Base-by-base conservation (phyloP, 2,888 invertebrate genomes). In the Zhengitettix transpicula region DNA sequence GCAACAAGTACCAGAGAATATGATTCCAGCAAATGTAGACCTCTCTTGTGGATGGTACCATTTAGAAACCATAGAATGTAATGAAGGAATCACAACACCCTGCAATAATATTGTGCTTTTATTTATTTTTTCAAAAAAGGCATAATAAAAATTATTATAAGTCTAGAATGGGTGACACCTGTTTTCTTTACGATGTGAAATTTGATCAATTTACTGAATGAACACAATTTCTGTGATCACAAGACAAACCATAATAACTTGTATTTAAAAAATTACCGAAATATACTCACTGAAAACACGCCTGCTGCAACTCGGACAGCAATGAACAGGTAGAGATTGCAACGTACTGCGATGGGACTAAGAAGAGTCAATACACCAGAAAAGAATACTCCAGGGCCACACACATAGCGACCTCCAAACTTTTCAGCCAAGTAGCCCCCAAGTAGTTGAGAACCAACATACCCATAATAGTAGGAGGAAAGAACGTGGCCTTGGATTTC, bases 391-490 rank as follows among this genome's bases (percentile, higher is more conserved):
- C 53, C 58, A 15, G 58, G 55, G 11, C 61, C 61, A 17, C 60
- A 51, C n/a, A 63, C 42, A n/a, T 40, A 15, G 54, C 60, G 58
- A 40, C 56, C 17, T n/a, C 63, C 63, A 42, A 60, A 58, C 10
- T 47, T 42, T 28, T 60, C 60, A 3, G 61, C 58, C 1, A 58
- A 51, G 5, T 60, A 42, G 7, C 61, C 63, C 5, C 61, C 63
- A 10, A 63, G 15, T 2, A 63, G 55, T 54, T 63, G 63, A 3
- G 60, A 58, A 1, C 28, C 40, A 7, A 61, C 57, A 47, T 60
- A 61, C 1, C 61, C 63, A 17, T 58, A 63, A 52, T 60, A 61
- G 42, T 56, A 59, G 9, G 60, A 56, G 10, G 60, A 42, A 16
- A 63, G 54, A 9, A 63, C 55, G 2, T 53, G 58, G 5, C 61